These are phyloP conservation scores for Hemicrepidius hirtus DNA, from an alignment of 2,888 invertebrate genomes.

Conservation along the genomic window DNA sequence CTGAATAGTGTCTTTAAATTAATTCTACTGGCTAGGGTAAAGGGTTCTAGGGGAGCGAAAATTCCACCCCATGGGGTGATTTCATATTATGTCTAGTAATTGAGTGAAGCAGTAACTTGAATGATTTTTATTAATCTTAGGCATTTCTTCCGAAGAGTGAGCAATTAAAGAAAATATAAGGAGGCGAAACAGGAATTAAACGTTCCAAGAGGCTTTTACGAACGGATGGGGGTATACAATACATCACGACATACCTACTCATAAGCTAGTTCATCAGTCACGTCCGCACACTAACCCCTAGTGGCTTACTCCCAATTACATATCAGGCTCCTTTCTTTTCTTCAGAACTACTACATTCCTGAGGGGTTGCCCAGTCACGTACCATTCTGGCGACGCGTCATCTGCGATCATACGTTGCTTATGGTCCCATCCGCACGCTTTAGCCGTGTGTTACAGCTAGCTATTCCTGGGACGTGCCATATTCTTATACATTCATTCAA, in stretches of 20 bases:
- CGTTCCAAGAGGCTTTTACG: conserved; percentile 21
- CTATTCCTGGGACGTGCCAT: conserved; percentile 52
- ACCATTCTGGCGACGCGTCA: conserved; percentile 43
- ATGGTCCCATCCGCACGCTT: conserved; percentile 44
- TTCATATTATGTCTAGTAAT: too few species aligned
- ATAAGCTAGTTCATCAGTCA: conserved; percentile 59
- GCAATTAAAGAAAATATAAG: conserved; percentile 4
- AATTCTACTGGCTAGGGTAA: too few species aligned
- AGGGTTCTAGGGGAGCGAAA: too few species aligned
- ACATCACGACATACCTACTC: conserved; percentile 55
- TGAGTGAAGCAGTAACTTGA: too few species aligned
- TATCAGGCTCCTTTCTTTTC: conserved; percentile 54
- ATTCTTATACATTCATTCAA: conserved; percentile 55
- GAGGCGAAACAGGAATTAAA: conserved; percentile 31
- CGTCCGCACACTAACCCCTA: conserved; percentile 56
- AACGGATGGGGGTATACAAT: conserved; percentile 48
- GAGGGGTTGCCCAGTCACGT: conserved; percentile 44
- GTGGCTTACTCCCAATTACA: conserved; percentile 60
- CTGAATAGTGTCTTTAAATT: too few species aligned
- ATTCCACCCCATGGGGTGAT: too few species aligned
- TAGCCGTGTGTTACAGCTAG: conserved; percentile 45
- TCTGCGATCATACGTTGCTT: conserved; percentile 47
- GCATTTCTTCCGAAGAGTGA: neutral
- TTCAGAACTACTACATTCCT: conserved; percentile 43
- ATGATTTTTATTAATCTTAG: neutral